These are phyloP conservation scores for Euwallacea fornicatus DNA, from an alignment of 1,140 invertebrate species.

Conservation along the genomic window DNA sequence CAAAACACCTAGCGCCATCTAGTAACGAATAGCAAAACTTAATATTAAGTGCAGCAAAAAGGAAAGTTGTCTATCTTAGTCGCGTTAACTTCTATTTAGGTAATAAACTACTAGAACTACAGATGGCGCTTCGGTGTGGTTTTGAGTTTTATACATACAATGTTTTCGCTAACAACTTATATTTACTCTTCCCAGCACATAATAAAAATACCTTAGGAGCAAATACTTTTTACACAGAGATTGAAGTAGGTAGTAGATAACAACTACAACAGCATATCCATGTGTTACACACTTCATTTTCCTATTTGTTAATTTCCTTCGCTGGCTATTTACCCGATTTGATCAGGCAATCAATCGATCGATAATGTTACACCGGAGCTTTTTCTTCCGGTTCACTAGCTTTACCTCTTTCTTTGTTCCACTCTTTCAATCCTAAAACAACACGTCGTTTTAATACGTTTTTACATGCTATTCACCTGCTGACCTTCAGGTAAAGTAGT, in stretches of 20 bases:
- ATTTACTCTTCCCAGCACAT: slow-evolving; percentile 31
- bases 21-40: no score
- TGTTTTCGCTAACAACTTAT: slow-evolving; percentile 10
- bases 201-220: slow-evolving; percentile 30
- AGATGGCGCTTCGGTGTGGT: no score
- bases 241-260: no score
- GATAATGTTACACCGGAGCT: slow-evolving; percentile 19
- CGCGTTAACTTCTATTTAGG: no score
- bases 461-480: not conserved
- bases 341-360: slow-evolving; percentile 4
- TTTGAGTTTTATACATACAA: no score
- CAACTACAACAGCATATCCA: no score
- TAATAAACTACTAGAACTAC: no score
- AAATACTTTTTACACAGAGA: slow-evolving; percentile 27
- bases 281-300: no score
- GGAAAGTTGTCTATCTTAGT: no score
- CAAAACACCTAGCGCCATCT: no score
- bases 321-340: not conserved
- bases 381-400: not conserved
- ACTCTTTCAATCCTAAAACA: slow-evolving; percentile 71
- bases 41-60: no score
- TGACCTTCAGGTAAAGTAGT: slow-evolving; percentile 89
- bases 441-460: not conserved
- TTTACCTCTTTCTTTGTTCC: slow-evolving; percentile 74
- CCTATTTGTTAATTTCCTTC: no score